Evolutionary conservation across 2,888 invertebrate genomes (phyloP).

Genomic region (Orthonychiurus folsomi): DNA sequence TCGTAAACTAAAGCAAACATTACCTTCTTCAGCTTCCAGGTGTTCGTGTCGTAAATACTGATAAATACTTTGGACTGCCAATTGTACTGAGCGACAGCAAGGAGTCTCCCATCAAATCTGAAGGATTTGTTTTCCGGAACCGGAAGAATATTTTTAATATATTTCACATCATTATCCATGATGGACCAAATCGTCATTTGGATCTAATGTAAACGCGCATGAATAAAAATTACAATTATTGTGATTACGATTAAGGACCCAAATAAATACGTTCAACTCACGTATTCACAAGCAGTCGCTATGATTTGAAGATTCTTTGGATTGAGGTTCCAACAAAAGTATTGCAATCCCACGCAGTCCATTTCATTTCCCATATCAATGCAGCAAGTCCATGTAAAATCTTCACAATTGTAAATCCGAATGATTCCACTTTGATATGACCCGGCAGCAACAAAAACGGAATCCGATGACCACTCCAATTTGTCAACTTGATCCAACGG

Average conservation of each 20-base stretch:
- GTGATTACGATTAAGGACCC: constrained; percentile 7
- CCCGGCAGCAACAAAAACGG: constrained; percentile 43
- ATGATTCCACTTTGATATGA: constrained; percentile 42
- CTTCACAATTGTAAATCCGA: constrained; percentile 48
- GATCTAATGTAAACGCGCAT: constrained; percentile 16
- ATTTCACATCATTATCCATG: too few species aligned
- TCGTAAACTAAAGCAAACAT: too few species aligned
- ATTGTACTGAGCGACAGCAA: constrained; percentile 21
- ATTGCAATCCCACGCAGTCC: constrained; percentile 49
- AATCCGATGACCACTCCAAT: constrained; percentile 45
- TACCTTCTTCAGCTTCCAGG: constrained; percentile 14
- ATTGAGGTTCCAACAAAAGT: constrained; percentile 48
- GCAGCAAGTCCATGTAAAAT: constrained; percentile 51
- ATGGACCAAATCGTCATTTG: constrained; percentile 30
- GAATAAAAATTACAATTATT: background rate
- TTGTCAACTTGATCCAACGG: constrained; percentile 5
- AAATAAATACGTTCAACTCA: too few species aligned
- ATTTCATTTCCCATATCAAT: constrained; percentile 42
- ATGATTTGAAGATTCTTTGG: constrained; percentile 50
- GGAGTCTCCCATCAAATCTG: constrained; percentile 16
- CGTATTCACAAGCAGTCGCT: constrained; percentile 49
- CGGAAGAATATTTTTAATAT: constrained; percentile 21
- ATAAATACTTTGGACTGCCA: constrained; percentile 7
- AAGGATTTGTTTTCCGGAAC: constrained; percentile 18
- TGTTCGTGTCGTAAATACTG: constrained; percentile 17